phyloP scores from a whole-genome alignment of 2,888 invertebrate species.

The Sceliomorpha sp. region DNA sequence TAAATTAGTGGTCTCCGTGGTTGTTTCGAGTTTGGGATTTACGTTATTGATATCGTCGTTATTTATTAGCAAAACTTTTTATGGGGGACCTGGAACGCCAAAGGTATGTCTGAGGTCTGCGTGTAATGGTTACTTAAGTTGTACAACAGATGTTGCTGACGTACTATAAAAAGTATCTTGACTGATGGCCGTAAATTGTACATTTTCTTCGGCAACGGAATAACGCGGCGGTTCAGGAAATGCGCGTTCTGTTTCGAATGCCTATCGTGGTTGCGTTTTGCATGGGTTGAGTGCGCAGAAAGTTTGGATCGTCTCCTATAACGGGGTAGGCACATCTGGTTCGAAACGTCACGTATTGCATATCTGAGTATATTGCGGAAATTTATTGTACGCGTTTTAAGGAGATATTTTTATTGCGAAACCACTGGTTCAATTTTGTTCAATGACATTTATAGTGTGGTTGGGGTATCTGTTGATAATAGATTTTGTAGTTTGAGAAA shows the following conservation, averaged over 20 bases:
- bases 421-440: no score
- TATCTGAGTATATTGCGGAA: no score
- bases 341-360: no score
- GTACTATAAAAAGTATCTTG: slow-evolving; percentile 22
- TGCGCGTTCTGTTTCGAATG: not conserved
- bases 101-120: slow-evolving; percentile 8
- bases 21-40: slow-evolving; percentile 29
- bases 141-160: slow-evolving; percentile 21
- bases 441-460: no score
- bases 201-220: slow-evolving; percentile 9
- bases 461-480: no score
- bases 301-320: no score
- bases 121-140: slow-evolving; percentile 30
- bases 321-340: no score
- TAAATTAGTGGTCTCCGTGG: slow-evolving; percentile 26
- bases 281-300: not conserved
- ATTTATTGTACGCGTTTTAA: no score
- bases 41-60: slow-evolving; percentile 19
- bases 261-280: not conserved
- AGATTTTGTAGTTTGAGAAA: no score
- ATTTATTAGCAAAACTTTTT: slow-evolving; percentile 18
- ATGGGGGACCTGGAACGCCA: slow-evolving; percentile 5
- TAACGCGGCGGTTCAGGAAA: slow-evolving; percentile 3
- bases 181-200: slow-evolving; percentile 29
- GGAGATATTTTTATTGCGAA: no score